Conservation (phyloP, 2,113 vertebrate species). For the Azemiops feae region DNA sequence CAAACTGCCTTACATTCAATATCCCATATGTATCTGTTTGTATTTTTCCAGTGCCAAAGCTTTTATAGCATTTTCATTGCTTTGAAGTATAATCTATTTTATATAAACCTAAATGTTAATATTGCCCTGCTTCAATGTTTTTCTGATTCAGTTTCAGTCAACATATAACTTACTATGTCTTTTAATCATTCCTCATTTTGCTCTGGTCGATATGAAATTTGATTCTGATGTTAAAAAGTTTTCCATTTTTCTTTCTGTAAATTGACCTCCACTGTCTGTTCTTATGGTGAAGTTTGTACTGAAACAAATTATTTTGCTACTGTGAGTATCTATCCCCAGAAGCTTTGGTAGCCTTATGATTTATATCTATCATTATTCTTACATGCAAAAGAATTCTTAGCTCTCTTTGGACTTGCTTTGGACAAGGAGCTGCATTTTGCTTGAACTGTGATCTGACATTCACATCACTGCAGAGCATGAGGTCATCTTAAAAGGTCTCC, state of each 20-base stretch:
- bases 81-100: background rate
- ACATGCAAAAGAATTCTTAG: background rate
- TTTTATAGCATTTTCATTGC: background rate
- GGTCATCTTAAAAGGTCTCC: background rate
- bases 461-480: background rate
- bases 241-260: background rate
- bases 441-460: background rate
- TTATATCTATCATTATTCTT: background rate
- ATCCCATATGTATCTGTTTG: background rate
- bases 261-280: background rate
- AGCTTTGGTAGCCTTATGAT: background rate
- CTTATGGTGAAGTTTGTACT: background rate
- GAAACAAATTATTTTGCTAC: background rate
- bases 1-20: background rate
- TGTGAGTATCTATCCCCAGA: background rate
- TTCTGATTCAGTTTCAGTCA: background rate
- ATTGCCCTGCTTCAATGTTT: background rate
- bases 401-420: background rate
- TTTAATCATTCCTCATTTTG: background rate
- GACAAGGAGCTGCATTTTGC: background rate
- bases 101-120: background rate
- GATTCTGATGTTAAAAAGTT: background rate
- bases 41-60: background rate
- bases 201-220: background rate
- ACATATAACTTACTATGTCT: background rate